Evolutionary conservation across 2,888 invertebrate genomes (phyloP), one percentile per base, ranked within the genome.

Genomic region (Machimus rusticus): DNA sequence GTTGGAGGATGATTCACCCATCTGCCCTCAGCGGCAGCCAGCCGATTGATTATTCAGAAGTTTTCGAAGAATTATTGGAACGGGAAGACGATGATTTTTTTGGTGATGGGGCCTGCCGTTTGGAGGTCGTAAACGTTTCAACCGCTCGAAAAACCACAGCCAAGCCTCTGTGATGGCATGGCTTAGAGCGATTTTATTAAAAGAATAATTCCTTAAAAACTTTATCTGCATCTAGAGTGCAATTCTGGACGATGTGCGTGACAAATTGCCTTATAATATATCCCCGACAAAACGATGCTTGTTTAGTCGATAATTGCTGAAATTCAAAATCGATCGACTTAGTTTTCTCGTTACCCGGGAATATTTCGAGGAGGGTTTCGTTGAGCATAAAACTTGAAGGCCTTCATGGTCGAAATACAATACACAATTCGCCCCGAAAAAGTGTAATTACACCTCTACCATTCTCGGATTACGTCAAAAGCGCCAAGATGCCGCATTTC

Each of bases 391-490:
- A 81, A 28, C 66, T 66, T 66, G 66, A 66, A 66, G 66, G 66
- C 66, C 66, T 66, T 66, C 37, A 76, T 34, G 76, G n/a, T 37
- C 37, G 78, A 78, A 78, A 78, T 78, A 9, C 37, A 78, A 78
- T 37, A 19, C 19, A 23, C 78, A 78, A 78, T 23, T 43, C 43
- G 78, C 78, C 66, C 66, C 66, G n/a, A 66, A 46, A 39, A 46
- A 66, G 23, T 66, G 66, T 66, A 66, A 66, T 66, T 76, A 85
- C 85, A 85, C 34, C 57, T 74, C 37, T 85, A n/a, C 46, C 46
- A 43, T 85, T 51, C 19, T 28, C 74, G 12, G 74, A n/a, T 85
- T 85, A 85, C 85, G 85, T 85, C 74, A 82, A 39, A 39, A 66
- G 46, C 16, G 9, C 23, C 43, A 85, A 85, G 85, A 85, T 74